Conservation (phyloP, 2,797 vertebrate species). For the Cryptoblepharus egeriae region DNA sequence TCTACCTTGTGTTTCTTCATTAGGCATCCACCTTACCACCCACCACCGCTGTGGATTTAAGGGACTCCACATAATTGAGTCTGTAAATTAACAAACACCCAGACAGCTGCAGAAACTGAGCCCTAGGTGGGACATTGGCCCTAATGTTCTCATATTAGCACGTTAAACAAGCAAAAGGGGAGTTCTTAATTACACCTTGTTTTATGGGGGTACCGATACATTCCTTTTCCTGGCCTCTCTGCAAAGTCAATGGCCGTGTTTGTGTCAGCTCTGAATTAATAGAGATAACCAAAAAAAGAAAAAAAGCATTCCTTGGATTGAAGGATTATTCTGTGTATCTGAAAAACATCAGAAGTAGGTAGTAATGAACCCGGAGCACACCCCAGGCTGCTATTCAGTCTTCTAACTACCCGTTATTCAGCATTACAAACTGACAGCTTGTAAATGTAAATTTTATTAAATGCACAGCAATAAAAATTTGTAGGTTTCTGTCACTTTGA, state of each 20-base stretch:
- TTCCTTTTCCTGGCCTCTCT: constrained; percentile 66
- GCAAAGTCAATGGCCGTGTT: constrained; percentile 57
- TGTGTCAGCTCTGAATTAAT: constrained; percentile 60
- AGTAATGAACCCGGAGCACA: constrained; percentile 61
- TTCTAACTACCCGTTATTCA: constrained; percentile 66
- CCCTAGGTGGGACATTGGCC: constrained; percentile 53
- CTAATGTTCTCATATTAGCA: constrained; percentile 76
- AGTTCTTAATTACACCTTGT: constrained; percentile 68
- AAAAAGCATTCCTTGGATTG: constrained; percentile 23
- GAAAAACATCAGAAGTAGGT: constrained; percentile 62
- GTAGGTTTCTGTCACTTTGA: constrained; percentile 79
- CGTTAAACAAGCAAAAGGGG: constrained; percentile 74
- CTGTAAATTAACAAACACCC: constrained; percentile 75
- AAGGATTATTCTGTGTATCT: constrained; percentile 67
- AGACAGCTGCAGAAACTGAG: constrained; percentile 71
- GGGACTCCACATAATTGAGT: constrained; percentile 73
- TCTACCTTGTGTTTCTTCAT: constrained; percentile 76
- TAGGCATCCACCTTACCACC: constrained; percentile 75
- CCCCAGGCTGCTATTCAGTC: constrained; percentile 54
- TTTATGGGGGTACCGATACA: constrained; percentile 65
- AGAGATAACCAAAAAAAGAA: constrained; percentile 57
- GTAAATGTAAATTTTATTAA: constrained; percentile 79
- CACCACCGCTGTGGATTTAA: constrained; percentile 76
- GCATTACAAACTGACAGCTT: constrained; percentile 77
- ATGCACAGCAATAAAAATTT: constrained; percentile 77